A percentile compares a stretch with the other conserved stretches of the same genome.
Conservation (phyloP, 2,797 vertebrate genomes). For the Apogon hyalosoma region DNA sequence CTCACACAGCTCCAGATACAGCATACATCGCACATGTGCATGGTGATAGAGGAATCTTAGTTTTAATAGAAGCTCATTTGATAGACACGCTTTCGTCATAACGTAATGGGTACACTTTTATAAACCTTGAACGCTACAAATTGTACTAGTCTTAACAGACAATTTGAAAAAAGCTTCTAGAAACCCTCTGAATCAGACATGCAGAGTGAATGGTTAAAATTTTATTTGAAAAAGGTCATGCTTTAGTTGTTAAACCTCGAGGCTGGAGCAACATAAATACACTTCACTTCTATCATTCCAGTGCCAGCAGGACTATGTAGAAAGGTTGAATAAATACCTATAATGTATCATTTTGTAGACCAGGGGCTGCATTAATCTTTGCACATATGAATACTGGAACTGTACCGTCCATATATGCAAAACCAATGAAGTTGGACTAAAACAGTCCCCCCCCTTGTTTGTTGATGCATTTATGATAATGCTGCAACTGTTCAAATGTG, state of each 20-base stretch:
- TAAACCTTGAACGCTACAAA: conserved; percentile 41
- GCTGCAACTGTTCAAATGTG: conserved; percentile 17
- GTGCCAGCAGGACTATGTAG: conserved; percentile 18
- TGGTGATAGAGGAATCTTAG: conserved; percentile 2
- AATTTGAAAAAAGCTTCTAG: conserved; percentile 56
- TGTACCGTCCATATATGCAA: not conserved
- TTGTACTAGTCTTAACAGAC: conserved; percentile 44
- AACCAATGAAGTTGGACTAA: not conserved
- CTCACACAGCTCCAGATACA: conserved; percentile 20
- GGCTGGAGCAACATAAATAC: conserved; percentile 46
- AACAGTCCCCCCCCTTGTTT: conserved; percentile 20
- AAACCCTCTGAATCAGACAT: conserved; percentile 40
- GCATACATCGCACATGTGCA: not conserved
- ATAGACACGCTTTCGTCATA: not conserved
- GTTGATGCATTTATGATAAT: conserved; percentile 46
- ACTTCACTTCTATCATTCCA: conserved; percentile 27
- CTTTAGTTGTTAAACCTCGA: conserved; percentile 61
- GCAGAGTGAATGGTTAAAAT: conserved; percentile 55
- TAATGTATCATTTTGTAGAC: not conserved
- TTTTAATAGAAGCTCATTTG: not conserved
- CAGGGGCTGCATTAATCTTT: not conserved
- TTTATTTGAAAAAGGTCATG: conserved; percentile 66
- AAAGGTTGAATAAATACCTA: conserved; percentile 9
- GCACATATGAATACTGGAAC: not conserved
- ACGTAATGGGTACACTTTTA: conserved; percentile 26